Evolutionary conservation across 2,797 vertebrate genomes (phyloP).

Genomic region (Echeneis naucrates): DNA sequence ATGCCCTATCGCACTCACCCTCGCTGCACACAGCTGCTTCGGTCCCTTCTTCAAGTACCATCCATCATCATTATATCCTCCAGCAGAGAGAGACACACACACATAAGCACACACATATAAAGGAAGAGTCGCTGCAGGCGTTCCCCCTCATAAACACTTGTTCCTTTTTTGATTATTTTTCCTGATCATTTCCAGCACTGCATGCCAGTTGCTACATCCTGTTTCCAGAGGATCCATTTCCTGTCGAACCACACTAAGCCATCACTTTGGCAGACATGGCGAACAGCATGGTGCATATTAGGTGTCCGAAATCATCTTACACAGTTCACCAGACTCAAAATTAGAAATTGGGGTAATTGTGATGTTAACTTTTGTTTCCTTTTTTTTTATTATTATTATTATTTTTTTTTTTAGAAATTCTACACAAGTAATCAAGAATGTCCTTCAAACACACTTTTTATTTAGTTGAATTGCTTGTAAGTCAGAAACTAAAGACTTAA

Average conservation of each 20-base stretch:
- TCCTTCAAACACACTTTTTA: neutral
- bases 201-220: slow-evolving; percentile 71
- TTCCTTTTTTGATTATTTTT: slow-evolving; percentile 79
- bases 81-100: slow-evolving; percentile 46
- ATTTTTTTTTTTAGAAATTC: too few species aligned
- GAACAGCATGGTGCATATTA: slow-evolving; percentile 16
- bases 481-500: neutral
- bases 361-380: neutral
- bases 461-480: neutral
- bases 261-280: slow-evolving; percentile 57
- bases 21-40: slow-evolving; percentile 61
- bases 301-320: slow-evolving; percentile 23
- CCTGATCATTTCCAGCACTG: slow-evolving; percentile 73
- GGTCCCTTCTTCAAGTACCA: slow-evolving; percentile 50
- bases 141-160: slow-evolving; percentile 78
- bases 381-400: too few species aligned
- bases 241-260: slow-evolving; percentile 57
- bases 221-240: slow-evolving; percentile 74
- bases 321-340: neutral
- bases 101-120: slow-evolving; percentile 49
- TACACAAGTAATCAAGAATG: neutral
- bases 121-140: slow-evolving; percentile 68
- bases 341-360: neutral
- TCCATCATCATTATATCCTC: slow-evolving; percentile 76
- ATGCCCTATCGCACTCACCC: slow-evolving; percentile 44